Base-by-base conservation (phyloP, 2,797 vertebrate genomes). In the Cynodonichthys magdalenae region DNA sequence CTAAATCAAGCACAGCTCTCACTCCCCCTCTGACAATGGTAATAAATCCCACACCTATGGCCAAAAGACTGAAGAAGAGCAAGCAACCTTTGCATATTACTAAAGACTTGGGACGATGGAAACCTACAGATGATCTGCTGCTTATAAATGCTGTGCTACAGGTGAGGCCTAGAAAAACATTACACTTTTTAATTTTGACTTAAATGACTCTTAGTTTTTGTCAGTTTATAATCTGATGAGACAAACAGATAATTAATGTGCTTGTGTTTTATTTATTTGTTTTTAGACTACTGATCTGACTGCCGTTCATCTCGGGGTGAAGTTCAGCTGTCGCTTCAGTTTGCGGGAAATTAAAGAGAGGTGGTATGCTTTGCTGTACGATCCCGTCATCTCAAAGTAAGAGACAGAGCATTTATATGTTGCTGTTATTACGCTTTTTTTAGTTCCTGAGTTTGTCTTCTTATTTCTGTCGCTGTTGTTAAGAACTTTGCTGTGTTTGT, bases 301-400 rank as follows among this genome's bases (percentile, higher is more conserved):
- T 2, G 95, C 95, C 0, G 97, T 99, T 64, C 96, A 98, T 75
- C 78, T 98, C 84, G 97, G 97, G 0, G 97, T 98, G 67, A 99
- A 99, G 87, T 99, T 99, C 90, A 99, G 97, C 90, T 99, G 96
- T 82, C 96, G 96, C 42, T 99, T 99, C 84, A 98, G 95, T 5
- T 88, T 98, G 70, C 89, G 95, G 47, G 97, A 99, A 89, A 95
- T 98, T 66, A 96, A 98, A 86, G 97, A 99, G 90, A 90, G 97
- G 15, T 99, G 97, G 97, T 98, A 99, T 0, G 94, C 96, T 31
- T 89, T 99, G 62, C 95, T 99, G 29, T 99, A 98, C 1, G 96
- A 99, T 78, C 96, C 97, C 2, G 94, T 97, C 83, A 97, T 98
- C 88, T 99, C 96, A 72, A 98, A 98, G 97, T 98, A 90, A 96